Percentiles rank a stretch among this genome's conserved stretches.
Conservation (phyloP, 2,888 invertebrate genomes). For the Urechis unicinctus region DNA sequence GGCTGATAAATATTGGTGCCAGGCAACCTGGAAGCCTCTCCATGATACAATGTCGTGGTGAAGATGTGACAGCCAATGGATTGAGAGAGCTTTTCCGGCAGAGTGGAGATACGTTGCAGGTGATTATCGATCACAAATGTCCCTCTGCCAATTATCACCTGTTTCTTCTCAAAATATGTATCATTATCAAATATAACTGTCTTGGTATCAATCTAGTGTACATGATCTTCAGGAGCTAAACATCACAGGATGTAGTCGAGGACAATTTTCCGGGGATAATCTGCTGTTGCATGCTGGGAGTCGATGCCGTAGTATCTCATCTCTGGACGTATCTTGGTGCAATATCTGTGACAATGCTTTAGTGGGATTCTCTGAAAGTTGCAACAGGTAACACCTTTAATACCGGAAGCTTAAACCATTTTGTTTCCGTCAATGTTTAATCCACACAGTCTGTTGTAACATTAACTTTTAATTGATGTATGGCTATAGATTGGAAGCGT, state of each 20-base stretch:
- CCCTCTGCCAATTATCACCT: no score
- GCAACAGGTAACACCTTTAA: conserved; percentile 8
- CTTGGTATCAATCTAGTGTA: no score
- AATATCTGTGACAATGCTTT: conserved; percentile 34
- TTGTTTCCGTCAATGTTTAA: background rate
- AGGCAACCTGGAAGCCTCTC: conserved; percentile 36
- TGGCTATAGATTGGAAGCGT: conserved; percentile 35
- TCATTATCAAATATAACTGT: no score
- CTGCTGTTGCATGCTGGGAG: conserved; percentile 40
- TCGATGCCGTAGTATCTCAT: conserved; percentile 37
- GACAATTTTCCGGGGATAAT: conserved; percentile 39
- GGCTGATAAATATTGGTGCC: conserved; percentile 33
- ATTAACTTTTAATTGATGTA: no score
- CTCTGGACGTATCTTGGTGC: conserved; percentile 45
- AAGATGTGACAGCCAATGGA: conserved; percentile 33
- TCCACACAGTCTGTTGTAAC: background rate
- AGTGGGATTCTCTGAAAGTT: conserved; percentile 14
- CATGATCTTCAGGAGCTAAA: conserved; percentile 34
- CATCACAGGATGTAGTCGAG: conserved; percentile 39
- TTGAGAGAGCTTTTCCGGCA: conserved; percentile 35
- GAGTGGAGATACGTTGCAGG: conserved; percentile 8
- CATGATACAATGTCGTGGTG: conserved; percentile 42
- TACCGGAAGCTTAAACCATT: background rate
- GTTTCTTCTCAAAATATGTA: no score
- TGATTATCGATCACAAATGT: no score